Evolutionary conservation across 2,888 invertebrate species (phyloP).

Genomic region (Elegia similella): DNA sequence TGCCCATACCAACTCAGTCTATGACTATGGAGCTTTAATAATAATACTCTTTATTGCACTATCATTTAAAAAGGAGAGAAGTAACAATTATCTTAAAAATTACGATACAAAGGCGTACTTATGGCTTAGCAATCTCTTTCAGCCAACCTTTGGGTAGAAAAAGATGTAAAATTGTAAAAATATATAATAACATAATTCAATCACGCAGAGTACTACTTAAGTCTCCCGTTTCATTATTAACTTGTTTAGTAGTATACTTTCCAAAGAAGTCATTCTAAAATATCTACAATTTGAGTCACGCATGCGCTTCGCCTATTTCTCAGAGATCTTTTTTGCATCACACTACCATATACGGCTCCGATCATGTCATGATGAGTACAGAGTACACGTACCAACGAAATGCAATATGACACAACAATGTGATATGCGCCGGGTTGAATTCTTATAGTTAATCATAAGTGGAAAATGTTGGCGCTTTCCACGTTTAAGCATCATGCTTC

Average conservation of each 20-base stretch:
- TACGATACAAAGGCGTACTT: too few species aligned
- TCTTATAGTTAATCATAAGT: not conserved
- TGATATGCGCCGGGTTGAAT: not conserved
- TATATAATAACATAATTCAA: too few species aligned
- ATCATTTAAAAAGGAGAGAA: too few species aligned
- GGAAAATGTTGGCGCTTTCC: conserved; percentile 2
- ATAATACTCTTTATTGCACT: too few species aligned
- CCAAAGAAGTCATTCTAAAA: conserved; percentile 1
- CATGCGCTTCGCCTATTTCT: conserved; percentile 6
- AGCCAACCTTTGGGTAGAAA: too few species aligned
- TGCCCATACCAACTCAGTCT: too few species aligned
- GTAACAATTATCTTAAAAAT: too few species aligned
- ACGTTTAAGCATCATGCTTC: not conserved
- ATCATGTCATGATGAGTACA: conserved; percentile 6
- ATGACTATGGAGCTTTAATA: too few species aligned
- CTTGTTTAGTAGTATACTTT: not conserved
- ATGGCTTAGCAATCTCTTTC: too few species aligned
- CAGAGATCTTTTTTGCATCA: conserved; percentile 14
- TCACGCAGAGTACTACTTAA: too few species aligned
- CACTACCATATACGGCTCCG: conserved; percentile 8
- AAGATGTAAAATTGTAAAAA: too few species aligned
- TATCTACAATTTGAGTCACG: conserved; percentile 13
- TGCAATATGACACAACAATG: not conserved
- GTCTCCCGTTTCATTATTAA: not conserved
- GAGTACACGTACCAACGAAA: not conserved